Percentiles rank a stretch among this genome's conserved stretches.
Evolutionary conservation across 2,888 invertebrate species (phyloP).

Genomic region (Coenonympha glycerion): DNA sequence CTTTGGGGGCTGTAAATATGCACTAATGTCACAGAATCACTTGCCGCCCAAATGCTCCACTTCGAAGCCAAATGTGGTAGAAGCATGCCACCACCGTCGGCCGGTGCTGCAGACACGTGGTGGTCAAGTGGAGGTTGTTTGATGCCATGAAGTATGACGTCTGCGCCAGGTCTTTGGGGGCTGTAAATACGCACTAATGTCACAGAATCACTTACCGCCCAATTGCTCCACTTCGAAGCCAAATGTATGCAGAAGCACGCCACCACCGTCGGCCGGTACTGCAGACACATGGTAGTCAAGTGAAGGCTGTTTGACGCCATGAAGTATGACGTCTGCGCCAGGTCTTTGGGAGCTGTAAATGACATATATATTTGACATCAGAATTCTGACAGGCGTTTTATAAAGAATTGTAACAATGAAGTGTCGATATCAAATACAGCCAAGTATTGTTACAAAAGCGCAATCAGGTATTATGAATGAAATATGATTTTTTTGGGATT

Average conservation of each 20-base stretch:
- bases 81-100: conserved; percentile 98
- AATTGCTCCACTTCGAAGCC: conserved; percentile 98
- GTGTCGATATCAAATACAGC: no score
- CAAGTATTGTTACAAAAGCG: no score
- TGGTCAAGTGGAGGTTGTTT: conserved; percentile 97
- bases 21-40: conserved; percentile 38
- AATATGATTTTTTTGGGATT: no score
- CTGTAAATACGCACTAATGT: no score
- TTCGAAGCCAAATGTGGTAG: conserved; percentile 97
- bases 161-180: conserved; percentile 93
- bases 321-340: conserved; percentile 98
- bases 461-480: no score
- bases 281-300: conserved; percentile 97
- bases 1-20: no score
- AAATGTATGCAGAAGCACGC: conserved; percentile 99
- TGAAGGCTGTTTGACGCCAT: conserved; percentile 99
- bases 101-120: conserved; percentile 97
- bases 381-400: neutral
- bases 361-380: neutral
- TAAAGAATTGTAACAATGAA: neutral
- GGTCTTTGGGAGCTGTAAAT: conserved; percentile 89
- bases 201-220: conserved; percentile 83
- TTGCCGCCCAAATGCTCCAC: conserved; percentile 98
- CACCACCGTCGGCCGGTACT: conserved; percentile 96
- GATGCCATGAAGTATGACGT: conserved; percentile 99